phyloP scores from a whole-genome alignment of 2,888 invertebrate species.

The Keiferia lycopersicella region DNA sequence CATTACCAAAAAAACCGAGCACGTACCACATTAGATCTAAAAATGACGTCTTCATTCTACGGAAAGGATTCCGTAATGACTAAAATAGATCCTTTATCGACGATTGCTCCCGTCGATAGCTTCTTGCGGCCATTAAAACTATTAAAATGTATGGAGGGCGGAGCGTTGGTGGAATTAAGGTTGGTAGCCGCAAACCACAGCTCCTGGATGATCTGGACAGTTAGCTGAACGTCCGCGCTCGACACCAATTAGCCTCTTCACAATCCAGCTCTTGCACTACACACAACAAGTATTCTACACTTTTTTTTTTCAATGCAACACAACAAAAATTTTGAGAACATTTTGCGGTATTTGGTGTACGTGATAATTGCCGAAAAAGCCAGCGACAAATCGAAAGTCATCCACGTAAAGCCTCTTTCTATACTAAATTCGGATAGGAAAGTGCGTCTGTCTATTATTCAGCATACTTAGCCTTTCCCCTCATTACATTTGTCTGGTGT shows the following conservation, averaged over 20 bases:
- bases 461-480: constrained; percentile 61
- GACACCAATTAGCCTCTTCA: constrained; percentile 52
- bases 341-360: constrained; percentile 12
- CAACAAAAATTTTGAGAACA: neutral
- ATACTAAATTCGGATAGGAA: constrained; percentile 38
- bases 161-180: constrained; percentile 61
- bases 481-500: constrained; percentile 65
- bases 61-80: constrained; percentile 43
- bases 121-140: constrained; percentile 68
- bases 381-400: neutral
- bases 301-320: neutral
- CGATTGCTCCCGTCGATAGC: constrained; percentile 49
- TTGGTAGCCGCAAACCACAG: constrained; percentile 74
- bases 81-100: constrained; percentile 45
- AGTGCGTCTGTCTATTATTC: constrained; percentile 62
- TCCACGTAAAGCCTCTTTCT: neutral
- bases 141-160: constrained; percentile 70
- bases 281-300: constrained; percentile 2
- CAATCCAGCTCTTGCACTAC: constrained; percentile 18
- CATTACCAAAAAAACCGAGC: constrained; percentile 39
- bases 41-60: constrained; percentile 49
- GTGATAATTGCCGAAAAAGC: constrained; percentile 7
- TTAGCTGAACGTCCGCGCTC: constrained; percentile 48
- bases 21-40: constrained; percentile 39
- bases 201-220: constrained; percentile 67